phyloP scores from a whole-genome alignment of 1,140 invertebrate species.

The Plodia interpunctella region DNA sequence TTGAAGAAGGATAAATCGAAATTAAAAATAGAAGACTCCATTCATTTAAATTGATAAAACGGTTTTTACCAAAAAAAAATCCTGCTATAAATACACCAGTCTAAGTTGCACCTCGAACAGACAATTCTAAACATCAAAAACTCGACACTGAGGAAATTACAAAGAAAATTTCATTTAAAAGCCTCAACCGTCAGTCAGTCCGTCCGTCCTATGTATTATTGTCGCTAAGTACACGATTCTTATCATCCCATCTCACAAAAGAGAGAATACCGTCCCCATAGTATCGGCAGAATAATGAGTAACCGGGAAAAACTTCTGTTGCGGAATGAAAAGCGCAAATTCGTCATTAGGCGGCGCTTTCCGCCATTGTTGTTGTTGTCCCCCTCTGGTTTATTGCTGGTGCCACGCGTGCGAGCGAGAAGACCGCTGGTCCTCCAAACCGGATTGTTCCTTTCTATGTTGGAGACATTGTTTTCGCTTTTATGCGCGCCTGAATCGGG shows the following conservation, averaged over 20 bases:
- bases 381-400: constrained; percentile 31
- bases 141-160: constrained; percentile 16
- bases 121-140: constrained; percentile 17
- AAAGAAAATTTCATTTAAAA: constrained; percentile 22
- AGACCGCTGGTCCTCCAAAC: constrained; percentile 57
- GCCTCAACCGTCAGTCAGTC: constrained; percentile 18
- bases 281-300: constrained; percentile 73
- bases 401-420: constrained; percentile 46
- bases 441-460: constrained; percentile 77
- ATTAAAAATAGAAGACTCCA: no score
- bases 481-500: constrained; percentile 76
- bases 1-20: no score
- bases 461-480: constrained; percentile 76
- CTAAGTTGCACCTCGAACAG: not conserved
- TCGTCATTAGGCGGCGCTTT: constrained; percentile 75
- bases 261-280: constrained; percentile 55
- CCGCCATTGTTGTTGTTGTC: constrained; percentile 66
- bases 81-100: not conserved
- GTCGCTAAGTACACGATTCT: constrained; percentile 49
- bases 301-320: constrained; percentile 76
- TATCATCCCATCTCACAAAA: constrained; percentile 54
- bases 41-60: no score
- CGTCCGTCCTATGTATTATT: constrained; percentile 31
- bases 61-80: no score
- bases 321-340: constrained; percentile 77